A percentile compares a stretch with the other conserved stretches of the same genome.
These are phyloP conservation scores for Cricetomys ansorgei DNA, from an alignment of 2,113 vertebrate species.

Conservation along the genomic window DNA sequence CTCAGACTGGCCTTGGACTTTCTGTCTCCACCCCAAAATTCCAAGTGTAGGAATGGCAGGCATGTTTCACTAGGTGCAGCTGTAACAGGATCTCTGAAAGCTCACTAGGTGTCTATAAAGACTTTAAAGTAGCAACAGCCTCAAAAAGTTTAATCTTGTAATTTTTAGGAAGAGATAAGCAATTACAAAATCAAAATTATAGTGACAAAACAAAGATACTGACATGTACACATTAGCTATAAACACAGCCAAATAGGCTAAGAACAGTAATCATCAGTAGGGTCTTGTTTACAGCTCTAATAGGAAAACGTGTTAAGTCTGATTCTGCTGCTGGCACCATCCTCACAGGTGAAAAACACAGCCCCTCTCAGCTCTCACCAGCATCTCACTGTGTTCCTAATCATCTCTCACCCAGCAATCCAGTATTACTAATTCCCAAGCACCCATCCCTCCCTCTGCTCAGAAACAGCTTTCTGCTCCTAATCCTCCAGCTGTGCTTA, in stretches of 20 bases:
- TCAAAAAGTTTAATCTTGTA: background rate
- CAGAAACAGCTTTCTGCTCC: background rate
- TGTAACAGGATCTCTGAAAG: background rate
- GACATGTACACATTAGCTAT: background rate
- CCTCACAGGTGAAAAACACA: background rate
- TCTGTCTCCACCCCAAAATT: background rate
- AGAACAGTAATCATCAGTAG: background rate
- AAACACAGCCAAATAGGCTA: conserved; percentile 17
- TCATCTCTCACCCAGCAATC: background rate
- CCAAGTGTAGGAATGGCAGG: background rate
- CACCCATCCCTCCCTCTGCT: background rate
- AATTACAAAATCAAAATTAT: conserved; percentile 22
- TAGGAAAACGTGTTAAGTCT: background rate
- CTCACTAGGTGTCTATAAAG: conserved; percentile 10
- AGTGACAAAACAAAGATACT: background rate
- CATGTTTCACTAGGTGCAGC: background rate
- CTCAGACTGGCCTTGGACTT: background rate
- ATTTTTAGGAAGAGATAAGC: background rate
- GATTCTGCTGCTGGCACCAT: background rate
- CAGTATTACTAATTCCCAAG: background rate
- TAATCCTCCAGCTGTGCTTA: background rate
- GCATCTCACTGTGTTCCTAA: background rate
- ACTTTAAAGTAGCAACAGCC: background rate
- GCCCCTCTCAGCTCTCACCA: background rate
- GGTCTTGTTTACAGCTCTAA: background rate